These are phyloP conservation scores for Sebastes umbrosus DNA, from an alignment of 2,797 vertebrate species.

Conservation along the genomic window DNA sequence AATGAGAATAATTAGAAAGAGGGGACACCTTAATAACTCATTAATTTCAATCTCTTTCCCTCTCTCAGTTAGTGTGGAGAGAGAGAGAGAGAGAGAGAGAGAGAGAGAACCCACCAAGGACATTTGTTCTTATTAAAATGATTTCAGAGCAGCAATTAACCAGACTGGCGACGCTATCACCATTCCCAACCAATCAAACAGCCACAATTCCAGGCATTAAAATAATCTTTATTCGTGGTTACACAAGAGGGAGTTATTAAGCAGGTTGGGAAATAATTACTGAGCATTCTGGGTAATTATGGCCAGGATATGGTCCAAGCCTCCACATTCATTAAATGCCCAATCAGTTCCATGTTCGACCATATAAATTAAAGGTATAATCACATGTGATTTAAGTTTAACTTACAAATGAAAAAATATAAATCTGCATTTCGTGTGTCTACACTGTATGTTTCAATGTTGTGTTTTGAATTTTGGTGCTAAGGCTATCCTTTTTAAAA, in stretches of 20 bases:
- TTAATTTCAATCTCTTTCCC: slow-evolving; percentile 57
- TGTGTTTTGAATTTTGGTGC: no score
- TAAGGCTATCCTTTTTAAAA: no score
- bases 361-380: neutral
- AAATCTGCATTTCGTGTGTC: neutral
- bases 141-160: slow-evolving; percentile 72
- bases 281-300: slow-evolving; percentile 65
- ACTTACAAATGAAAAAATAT: neutral
- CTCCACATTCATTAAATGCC: slow-evolving; percentile 27
- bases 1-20: slow-evolving; percentile 65
- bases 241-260: slow-evolving; percentile 65
- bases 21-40: slow-evolving; percentile 59
- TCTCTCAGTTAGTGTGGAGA: slow-evolving; percentile 1
- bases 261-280: slow-evolving; percentile 58
- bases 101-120: slow-evolving; percentile 37
- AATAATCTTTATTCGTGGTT: slow-evolving; percentile 63
- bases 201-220: slow-evolving; percentile 52
- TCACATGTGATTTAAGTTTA: neutral
- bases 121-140: slow-evolving; percentile 71
- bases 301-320: slow-evolving; percentile 34
- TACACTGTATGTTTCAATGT: no score
- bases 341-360: slow-evolving; percentile 3
- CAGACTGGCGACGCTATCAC: slow-evolving; percentile 52
- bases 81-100: neutral
- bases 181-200: slow-evolving; percentile 54